Percentiles rank a stretch among this genome's conserved stretches.
Conservation (phyloP, 2,888 invertebrate species). For the Agrotis puta region DNA sequence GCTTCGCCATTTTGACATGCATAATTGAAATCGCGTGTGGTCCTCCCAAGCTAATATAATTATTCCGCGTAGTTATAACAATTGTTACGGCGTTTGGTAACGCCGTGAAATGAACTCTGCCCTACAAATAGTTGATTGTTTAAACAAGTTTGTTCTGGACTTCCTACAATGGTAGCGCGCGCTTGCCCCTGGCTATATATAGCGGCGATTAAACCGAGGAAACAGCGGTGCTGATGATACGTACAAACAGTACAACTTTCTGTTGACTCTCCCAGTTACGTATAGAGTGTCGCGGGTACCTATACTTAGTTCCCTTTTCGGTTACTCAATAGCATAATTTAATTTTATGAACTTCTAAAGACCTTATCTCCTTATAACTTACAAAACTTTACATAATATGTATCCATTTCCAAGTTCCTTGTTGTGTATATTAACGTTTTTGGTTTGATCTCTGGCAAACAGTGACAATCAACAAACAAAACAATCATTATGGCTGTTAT, state of each 20-base stretch:
- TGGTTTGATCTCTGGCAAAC: conserved; percentile 1
- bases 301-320: neutral
- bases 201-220: conserved; percentile 41
- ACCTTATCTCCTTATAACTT: neutral
- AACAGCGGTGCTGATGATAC: conserved; percentile 37
- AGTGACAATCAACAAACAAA: no score
- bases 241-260: conserved; percentile 42
- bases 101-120: conserved; percentile 37
- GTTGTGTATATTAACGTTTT: neutral
- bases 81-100: conserved; percentile 47
- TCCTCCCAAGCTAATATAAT: conserved; percentile 29
- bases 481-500: conserved; percentile 19
- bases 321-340: neutral
- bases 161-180: conserved; percentile 42
- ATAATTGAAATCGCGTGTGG: conserved; percentile 28
- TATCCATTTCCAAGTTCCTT: neutral
- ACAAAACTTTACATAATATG: neutral
- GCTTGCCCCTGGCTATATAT: conserved; percentile 41
- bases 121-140: conserved; percentile 62
- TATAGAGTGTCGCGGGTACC: neutral
- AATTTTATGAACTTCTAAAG: neutral
- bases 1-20: neutral
- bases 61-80: conserved; percentile 24
- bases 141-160: conserved; percentile 52
- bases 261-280: conserved; percentile 20